Evolutionary conservation across 2,113 vertebrate genomes (phyloP), one percentile per base, ranked within the genome.

Genomic region (Leptodactylus fuscus): DNA sequence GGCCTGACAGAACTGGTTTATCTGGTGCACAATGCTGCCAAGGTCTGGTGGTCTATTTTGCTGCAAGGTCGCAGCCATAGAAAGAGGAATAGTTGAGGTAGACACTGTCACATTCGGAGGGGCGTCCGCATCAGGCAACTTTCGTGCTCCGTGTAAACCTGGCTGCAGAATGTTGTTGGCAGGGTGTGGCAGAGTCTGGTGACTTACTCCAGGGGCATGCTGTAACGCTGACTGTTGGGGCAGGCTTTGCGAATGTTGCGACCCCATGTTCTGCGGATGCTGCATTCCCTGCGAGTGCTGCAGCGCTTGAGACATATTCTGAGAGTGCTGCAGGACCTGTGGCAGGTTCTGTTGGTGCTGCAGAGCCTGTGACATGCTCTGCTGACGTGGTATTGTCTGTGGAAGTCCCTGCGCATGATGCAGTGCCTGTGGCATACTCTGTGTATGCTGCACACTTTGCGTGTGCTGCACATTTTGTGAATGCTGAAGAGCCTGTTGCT

Each of bases 1-100:
- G 87, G 97, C 95, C 94, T 99, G 98, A 95, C 98, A 99, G 94
- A 99, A 98, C 91, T 97, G 97, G 96, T 96, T 98, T 91, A 99
- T 98, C 96, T 99, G 98, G 93, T 98, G 97, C 91, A 99, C 97
- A 29, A 99, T 98, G 95, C 95, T 96, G 94, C 96, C 98, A 94
- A 98, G 94, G 94, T 99, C 97, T 53, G 97, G 94, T 90, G 96
- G 96, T 91, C 91, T 94, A 93, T 94, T 96, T 92, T 97, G 98
- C 92, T 98, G 97, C 92, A 97, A 92, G 85, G 96, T 97, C 74
- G 96, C 95, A 87, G 96, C 97, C 98, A 99, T 98, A 84, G 98
- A 98, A 88, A 98, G 97, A 88, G 98, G 98, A 93, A 99, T 98
- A 94, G 97, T 98, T 98, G 98, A 99, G 98, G 98, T 99, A 99